These are phyloP conservation scores for Cebus imitator DNA, from an alignment of 2,113 vertebrate species.

Conservation along the genomic window DNA sequence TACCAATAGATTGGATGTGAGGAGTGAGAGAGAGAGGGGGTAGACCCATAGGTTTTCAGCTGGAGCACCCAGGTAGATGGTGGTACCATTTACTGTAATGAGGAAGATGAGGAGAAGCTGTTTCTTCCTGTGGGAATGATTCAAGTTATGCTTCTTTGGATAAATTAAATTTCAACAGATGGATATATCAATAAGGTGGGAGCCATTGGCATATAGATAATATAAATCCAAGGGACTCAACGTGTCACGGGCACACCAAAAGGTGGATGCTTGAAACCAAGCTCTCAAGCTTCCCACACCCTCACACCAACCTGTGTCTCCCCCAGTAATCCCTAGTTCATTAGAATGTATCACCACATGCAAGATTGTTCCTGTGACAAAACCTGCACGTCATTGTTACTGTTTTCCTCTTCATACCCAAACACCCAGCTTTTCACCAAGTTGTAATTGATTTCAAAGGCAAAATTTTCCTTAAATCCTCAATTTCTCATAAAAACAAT, in stretches of 20 bases:
- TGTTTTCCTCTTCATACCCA: neutral
- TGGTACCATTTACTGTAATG: neutral
- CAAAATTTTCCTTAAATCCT: neutral
- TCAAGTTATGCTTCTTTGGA: neutral
- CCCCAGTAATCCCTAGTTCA: neutral
- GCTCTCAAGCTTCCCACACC: neutral
- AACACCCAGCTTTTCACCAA: neutral
- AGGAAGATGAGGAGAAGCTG: neutral
- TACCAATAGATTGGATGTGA: neutral
- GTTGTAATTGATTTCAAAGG: neutral
- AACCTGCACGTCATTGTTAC: neutral
- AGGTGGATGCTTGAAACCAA: neutral
- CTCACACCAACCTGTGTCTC: neutral
- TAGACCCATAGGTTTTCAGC: neutral
- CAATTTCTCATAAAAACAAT: neutral
- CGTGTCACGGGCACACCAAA: neutral
- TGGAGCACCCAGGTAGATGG: neutral
- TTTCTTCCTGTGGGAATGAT: neutral
- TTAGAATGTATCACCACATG: neutral
- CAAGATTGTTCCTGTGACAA: neutral
- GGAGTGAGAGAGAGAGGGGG: neutral
- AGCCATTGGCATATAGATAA: neutral
- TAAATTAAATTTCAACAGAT: neutral
- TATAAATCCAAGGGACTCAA: neutral
- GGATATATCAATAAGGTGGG: neutral